Evolutionary conservation across 1,140 invertebrate species (phyloP), one percentile per base, ranked within the genome.

Genomic region (Drosophila kurseongensis): DNA sequence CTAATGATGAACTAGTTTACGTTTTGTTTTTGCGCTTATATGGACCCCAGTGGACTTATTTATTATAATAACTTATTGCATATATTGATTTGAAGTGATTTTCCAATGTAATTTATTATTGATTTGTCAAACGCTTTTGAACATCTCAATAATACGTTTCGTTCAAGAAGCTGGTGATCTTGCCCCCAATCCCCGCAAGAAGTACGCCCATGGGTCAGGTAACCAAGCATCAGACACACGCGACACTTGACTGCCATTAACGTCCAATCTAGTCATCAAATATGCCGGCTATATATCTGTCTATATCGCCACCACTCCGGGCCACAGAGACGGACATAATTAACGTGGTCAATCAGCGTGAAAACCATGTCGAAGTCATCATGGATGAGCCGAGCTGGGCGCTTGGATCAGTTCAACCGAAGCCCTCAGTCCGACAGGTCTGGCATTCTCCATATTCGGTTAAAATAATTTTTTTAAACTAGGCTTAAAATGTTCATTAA

Each of bases 361-460:
- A 90, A 91, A 91, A 91, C 81, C 71, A 65, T 91, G 89, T 91
- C 89, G 89, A 91, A 86, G 89, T 80, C 81, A 91, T 85, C 89
- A 66, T 86, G 47, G 73, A 80, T 61, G 42, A 40, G 57, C 54
- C 73, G 51, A 35, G 29, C 23, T 50, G 16, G 63, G 27, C n/a
- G 27, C 35, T 62, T 42, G 13, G 57, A 74, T 89, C 66, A 88
- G 84, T 88, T 67, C 16, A 62, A 42, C 41, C 40, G 12, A 42
- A 71, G 44, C 45, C 69, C 73, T 77, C 51, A 14, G 38, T 35
- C 47, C 55, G 66, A 56, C 18, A 63, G 45, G 85, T 77, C 18
- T 8, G 41, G 29, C 44, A 40, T 36, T 40, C 27, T 35, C 56
- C n/a, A 9, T 29, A 41, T 10, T 52, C 32, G 1, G 8, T 10